Evolutionary conservation across 2,797 vertebrate genomes (phyloP), one percentile per base, ranked within the genome.

Genomic region (Neomorphus geoffroyi): DNA sequence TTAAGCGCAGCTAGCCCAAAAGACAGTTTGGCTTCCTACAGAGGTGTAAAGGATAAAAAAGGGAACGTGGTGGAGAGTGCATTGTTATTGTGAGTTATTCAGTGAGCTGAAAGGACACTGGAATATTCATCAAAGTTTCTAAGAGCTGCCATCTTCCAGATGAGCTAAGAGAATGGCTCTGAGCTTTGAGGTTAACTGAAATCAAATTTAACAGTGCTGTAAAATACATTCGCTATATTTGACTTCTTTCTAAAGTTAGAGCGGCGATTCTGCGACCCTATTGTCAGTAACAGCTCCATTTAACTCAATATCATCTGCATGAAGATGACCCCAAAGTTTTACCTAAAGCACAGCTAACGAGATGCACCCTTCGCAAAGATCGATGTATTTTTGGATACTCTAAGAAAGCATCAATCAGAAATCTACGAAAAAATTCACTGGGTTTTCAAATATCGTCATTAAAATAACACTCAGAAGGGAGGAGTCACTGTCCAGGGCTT

Each of bases 61-160:
- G 45, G 53, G 50, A 67, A 74, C 77, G 78, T 67, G 88, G 92
- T 67, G 84, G 78, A 64, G 67, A 71, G 33, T 54, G 70, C 58
- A 69, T 16, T 88, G 90, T 41, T 94, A 46, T 1, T 72, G 56
- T 70, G 85, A 86, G n/a, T 46, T 88, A 88, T 70, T 75, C 35
- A 88, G 75, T 18, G 89, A 81, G 86, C 58, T 75, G 65, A 86
- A 73, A 74, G 2, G 28, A 91, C 94, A 62, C 93, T 96, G 96
- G 93, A 93, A 97, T 94, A 95, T 66, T 90, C 90, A 93, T 95
- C 90, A 92, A 70, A 91, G 91, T 94, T 96, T 96, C 93, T 93
- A 78, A 85, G 90, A 96, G 94, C 80, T 72, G 60, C 37, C 91
- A 73, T 83, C 54, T 93, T 87, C 95, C 90, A 96, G 72, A 90